Conservation (phyloP, 1,140 invertebrate species). For the Druon quercuslanigerum region DNA sequence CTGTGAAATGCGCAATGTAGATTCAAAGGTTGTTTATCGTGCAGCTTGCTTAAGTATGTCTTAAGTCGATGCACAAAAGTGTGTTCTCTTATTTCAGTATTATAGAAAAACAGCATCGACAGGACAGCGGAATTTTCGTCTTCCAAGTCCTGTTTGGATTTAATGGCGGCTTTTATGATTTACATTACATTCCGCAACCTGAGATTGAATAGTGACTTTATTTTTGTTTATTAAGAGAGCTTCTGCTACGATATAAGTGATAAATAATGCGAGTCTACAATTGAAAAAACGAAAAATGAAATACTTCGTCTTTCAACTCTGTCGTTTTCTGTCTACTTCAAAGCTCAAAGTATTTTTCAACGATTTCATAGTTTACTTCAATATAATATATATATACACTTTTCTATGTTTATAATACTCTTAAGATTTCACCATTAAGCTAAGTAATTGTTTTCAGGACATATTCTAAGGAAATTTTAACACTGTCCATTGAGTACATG, state of each 20-base stretch:
- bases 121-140: neutral
- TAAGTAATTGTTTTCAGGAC: neutral
- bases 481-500: no score
- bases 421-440: neutral
- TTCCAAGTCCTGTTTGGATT: neutral
- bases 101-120: neutral
- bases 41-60: neutral
- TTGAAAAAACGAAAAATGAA: slow-evolving; percentile 1
- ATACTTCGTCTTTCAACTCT: neutral
- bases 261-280: slow-evolving; percentile 4
- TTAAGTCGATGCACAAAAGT: neutral
- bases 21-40: slow-evolving; percentile 8
- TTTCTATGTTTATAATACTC: slow-evolving; percentile 1
- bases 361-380: slow-evolving; percentile 14
- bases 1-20: neutral
- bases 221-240: neutral
- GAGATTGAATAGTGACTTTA: neutral
- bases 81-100: slow-evolving; percentile 10
- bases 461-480: no score
- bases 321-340: neutral
- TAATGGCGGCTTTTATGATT: neutral
- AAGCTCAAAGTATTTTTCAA: slow-evolving; percentile 7
- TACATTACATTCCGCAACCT: slow-evolving; percentile 1
- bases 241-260: slow-evolving; percentile 7
- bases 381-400: neutral